Evolutionary conservation across 2,113 vertebrate species (phyloP).

Genomic region (Apaloderma vittatum): DNA sequence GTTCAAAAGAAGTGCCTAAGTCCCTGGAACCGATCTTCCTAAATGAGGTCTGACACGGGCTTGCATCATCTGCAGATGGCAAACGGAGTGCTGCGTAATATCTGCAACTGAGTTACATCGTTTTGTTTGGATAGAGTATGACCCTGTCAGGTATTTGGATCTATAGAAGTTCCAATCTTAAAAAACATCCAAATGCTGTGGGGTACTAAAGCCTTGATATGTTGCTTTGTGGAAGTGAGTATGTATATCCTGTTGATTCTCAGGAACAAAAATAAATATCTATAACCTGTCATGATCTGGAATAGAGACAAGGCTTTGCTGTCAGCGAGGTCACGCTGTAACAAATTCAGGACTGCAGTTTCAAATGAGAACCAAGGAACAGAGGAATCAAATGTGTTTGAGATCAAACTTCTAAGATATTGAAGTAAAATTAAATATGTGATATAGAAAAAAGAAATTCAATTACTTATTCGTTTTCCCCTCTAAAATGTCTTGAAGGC

Average conservation of each 20-base stretch:
- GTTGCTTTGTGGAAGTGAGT: neutral
- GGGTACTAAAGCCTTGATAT: neutral
- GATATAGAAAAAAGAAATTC: neutral
- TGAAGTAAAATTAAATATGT: too few relatives aligned
- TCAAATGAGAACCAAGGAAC: neutral
- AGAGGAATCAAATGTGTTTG: neutral
- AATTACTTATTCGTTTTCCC: fast-evolving
- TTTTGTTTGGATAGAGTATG: neutral
- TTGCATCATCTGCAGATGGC: neutral
- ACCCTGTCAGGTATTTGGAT: neutral
- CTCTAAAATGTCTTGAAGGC: neutral
- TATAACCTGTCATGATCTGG: neutral
- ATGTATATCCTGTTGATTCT: neutral
- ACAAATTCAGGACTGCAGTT: neutral
- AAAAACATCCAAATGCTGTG: neutral
- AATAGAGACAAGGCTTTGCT: neutral
- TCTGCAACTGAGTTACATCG: neutral
- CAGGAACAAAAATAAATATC: neutral
- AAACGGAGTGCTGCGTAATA: fast-evolving
- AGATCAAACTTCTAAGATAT: neutral
- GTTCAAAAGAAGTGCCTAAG: neutral
- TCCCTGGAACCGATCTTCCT: neutral
- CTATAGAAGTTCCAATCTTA: neutral
- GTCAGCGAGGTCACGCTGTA: neutral
- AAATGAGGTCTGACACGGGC: neutral